These are phyloP conservation scores for Myioborus melanocephalus DNA, from an alignment of 2,797 vertebrate genomes.

Conservation along the genomic window DNA sequence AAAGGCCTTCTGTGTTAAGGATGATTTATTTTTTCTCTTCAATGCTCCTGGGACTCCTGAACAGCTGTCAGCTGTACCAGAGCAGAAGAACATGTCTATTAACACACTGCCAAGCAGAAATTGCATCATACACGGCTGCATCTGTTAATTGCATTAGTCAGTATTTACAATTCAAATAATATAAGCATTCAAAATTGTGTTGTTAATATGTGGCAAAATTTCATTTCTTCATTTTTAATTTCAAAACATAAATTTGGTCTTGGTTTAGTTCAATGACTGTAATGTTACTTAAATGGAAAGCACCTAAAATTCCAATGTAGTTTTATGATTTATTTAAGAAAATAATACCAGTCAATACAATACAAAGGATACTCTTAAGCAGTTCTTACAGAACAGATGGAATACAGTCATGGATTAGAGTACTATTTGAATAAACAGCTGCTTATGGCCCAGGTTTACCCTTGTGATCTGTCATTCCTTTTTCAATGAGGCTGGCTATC, in stretches of 20 bases:
- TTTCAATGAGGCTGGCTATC: background rate
- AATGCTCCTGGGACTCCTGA: background rate
- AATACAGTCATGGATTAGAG: accelerated
- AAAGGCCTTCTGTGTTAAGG: background rate
- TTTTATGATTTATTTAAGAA: background rate
- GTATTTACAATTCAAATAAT: background rate
- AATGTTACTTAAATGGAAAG: background rate
- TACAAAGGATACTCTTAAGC: background rate
- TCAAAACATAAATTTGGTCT: background rate
- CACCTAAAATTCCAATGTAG: background rate
- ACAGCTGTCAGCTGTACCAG: background rate
- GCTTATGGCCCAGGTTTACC: background rate
- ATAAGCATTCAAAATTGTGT: background rate
- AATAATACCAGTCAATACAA: background rate
- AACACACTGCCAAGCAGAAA: background rate
- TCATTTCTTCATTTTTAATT: background rate
- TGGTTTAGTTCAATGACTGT: background rate
- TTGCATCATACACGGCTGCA: background rate
- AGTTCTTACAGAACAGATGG: background rate
- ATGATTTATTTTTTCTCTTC: background rate
- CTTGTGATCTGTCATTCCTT: background rate
- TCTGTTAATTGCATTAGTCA: background rate
- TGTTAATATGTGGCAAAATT: background rate
- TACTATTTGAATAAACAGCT: background rate
- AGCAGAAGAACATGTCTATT: background rate